These are phyloP conservation scores for Onychomys leucogaster DNA, from an alignment of 2,797 vertebrate genomes.

Conservation along the genomic window DNA sequence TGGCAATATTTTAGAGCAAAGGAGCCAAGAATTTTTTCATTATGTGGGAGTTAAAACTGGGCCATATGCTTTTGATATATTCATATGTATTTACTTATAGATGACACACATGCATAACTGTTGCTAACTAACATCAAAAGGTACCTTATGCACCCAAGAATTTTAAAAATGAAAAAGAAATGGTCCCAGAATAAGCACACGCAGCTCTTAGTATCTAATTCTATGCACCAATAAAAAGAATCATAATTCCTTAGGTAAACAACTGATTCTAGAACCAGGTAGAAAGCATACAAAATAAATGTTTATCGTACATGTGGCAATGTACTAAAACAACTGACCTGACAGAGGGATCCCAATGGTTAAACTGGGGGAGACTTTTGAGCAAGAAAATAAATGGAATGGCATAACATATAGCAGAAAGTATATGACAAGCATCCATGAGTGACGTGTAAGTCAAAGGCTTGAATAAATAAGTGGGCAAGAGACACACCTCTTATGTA, in stretches of 20 bases:
- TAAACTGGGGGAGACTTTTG: neutral
- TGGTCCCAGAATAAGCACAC: neutral
- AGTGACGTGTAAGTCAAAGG: neutral
- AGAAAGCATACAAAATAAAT: neutral
- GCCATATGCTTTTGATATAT: neutral
- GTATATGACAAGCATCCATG: neutral
- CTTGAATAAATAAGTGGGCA: neutral
- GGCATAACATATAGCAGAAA: neutral
- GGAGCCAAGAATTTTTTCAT: neutral
- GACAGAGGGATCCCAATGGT: too few relatives aligned
- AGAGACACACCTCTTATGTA: neutral
- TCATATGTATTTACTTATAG: conserved; percentile 8
- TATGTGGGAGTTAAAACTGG: neutral
- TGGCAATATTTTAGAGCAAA: neutral
- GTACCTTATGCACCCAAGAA: neutral
- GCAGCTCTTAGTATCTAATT: neutral
- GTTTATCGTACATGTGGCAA: neutral
- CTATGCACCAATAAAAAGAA: neutral
- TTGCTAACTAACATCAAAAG: conserved; percentile 17
- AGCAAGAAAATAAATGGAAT: conserved; percentile 9
- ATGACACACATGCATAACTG: neutral
- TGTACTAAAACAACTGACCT: neutral
- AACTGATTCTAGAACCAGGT: neutral
- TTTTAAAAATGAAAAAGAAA: conserved; percentile 22
- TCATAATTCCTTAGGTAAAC: neutral